Conservation (phyloP, 2,113 vertebrate genomes). For the Antennarius striatus region DNA sequence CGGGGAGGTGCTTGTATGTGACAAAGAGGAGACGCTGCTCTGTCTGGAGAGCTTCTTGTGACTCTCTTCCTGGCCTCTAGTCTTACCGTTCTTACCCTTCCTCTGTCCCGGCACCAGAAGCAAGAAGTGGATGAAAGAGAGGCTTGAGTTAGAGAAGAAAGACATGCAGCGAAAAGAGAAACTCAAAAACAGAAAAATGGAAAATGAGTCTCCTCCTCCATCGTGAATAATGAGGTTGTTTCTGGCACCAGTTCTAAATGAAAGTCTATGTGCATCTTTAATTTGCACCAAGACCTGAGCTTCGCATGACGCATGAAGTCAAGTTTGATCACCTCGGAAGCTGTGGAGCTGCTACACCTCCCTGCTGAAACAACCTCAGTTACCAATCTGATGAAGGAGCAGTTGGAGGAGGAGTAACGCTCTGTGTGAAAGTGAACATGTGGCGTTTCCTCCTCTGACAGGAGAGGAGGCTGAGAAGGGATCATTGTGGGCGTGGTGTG, state of each 20-base stretch:
- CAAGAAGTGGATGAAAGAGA: conserved; percentile 64
- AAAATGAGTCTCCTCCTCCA: neutral
- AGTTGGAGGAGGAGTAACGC: neutral
- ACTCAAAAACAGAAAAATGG: neutral
- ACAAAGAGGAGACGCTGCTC: conserved; percentile 14
- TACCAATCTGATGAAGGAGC: neutral
- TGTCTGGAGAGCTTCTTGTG: conserved; percentile 1
- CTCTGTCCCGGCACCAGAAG: conserved; percentile 67
- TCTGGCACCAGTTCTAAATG: neutral
- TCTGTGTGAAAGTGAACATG: neutral
- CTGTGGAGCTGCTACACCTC: neutral
- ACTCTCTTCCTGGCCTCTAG: conserved; percentile 20
- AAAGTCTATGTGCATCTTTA: no score
- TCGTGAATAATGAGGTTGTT: neutral
- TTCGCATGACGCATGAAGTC: no score
- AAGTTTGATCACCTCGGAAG: no score
- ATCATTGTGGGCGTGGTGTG: no score
- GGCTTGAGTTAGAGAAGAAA: conserved; percentile 64
- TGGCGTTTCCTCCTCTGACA: no score
- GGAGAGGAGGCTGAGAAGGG: neutral
- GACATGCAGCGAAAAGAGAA: conserved; percentile 33
- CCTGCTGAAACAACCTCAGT: neutral
- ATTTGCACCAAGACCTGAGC: no score
- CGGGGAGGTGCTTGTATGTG: conserved; percentile 20
- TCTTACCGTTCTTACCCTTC: conserved; percentile 70